phyloP scores from a whole-genome alignment of 2,888 invertebrate species.

The Drosophila algonquin region DNA sequence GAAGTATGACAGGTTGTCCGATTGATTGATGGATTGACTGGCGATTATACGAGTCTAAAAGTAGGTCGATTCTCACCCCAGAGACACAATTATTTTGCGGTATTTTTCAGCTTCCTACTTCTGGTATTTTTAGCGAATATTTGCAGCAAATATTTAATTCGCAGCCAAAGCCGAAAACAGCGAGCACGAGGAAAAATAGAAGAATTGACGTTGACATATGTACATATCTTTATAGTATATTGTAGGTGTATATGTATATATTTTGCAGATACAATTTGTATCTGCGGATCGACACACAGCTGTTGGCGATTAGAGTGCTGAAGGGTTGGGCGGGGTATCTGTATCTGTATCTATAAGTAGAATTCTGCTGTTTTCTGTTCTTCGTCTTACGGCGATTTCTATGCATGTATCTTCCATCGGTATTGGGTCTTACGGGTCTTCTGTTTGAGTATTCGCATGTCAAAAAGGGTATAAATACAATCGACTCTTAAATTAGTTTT shows the following conservation, averaged over 20 bases:
- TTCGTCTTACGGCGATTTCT: not conserved
- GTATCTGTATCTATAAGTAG: constrained; percentile 50
- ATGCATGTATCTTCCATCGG: not conserved
- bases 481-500: constrained; percentile 1
- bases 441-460: not conserved
- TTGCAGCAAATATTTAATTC: constrained; percentile 51
- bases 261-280: constrained; percentile 26
- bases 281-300: constrained; percentile 39
- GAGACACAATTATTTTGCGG: constrained; percentile 4
- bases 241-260: constrained; percentile 21
- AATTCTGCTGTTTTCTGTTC: constrained; percentile 40
- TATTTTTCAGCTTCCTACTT: constrained; percentile 25
- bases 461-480: not conserved
- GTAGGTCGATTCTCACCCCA: constrained; percentile 3
- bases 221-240: constrained; percentile 9
- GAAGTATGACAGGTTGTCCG: constrained; percentile 8
- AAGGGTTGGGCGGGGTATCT: constrained; percentile 17
- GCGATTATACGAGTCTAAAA: constrained; percentile 6
- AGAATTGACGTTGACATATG: constrained; percentile 32
- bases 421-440: not conserved
- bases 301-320: constrained; percentile 28
- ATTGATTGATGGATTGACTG: constrained; percentile 13
- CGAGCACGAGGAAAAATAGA: constrained; percentile 8
- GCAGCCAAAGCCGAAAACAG: constrained; percentile 34
- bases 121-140: constrained; percentile 19